Base-by-base conservation (phyloP, 2,113 vertebrate species). In the Orthonyx spaldingii region DNA sequence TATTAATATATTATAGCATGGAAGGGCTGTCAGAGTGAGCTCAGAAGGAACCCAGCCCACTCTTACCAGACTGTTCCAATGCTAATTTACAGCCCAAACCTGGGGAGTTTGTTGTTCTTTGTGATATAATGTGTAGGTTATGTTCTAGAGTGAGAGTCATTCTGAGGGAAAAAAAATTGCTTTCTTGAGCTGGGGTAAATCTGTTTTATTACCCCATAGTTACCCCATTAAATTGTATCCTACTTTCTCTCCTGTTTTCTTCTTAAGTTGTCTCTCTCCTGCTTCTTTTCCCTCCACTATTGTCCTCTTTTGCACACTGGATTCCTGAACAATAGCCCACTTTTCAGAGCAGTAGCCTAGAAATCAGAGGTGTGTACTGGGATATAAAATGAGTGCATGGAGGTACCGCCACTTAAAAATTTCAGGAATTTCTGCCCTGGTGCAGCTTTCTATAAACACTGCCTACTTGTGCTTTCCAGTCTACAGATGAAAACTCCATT, bases 1-100 rank as follows among this genome's bases (percentile, higher is more conserved):
- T 93, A 87, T 95, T 93, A 94, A 97, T 96, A 56, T 82, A 96
- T 93, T 93, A 83, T 75, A 86, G 41, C 72, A 90, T 4, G 8
- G 72, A n/a, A 93, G 49, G 47, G 42, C 61, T 96, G 81, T 97
- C 84, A 95, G 52, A 90, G 46, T 82, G 78, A 93, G 61, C 57
- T 95, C 91, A 79, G 76, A 94, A 89, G 74, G 66, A 95, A 50
- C 30, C 28, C 76, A 94, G 44, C 60, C 41, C 53, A 68, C 42
- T 81, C 42, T 77, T 83, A 81, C 33, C 37, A 84, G 32, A 44
- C 23, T 96, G 26, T 72, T 94, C 75, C 33, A 78, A 49, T 5
- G 13, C 2, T 87, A 70, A 75, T 93, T 91, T 94, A 74, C 60
- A 80, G n/a, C 61, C 41, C 41, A 70, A 4, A 91, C 22, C 47